Evolutionary conservation across 2,797 vertebrate species (phyloP), one percentile per base, ranked within the genome.

Genomic region (Tamandua tetradactyla): DNA sequence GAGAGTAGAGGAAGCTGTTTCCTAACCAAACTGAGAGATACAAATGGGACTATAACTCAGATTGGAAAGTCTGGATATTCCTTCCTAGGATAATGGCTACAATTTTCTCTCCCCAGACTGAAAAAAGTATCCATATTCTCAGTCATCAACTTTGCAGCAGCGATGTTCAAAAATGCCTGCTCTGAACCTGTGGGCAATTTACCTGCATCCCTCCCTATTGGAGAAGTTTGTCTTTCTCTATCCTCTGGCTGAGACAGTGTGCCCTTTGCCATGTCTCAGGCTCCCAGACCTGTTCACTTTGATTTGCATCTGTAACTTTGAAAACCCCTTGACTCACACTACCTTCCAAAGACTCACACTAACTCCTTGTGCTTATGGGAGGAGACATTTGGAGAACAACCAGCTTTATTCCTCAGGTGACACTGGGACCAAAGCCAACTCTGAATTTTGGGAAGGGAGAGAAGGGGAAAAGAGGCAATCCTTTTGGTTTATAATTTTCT

Each of bases 321-420:
- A 81, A 87, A 86, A 64, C 5, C 32, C 89, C 79, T 95, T 57
- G 66, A 32, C 40, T 89, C 27, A 69, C 32, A 75, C 42, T 20
- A 13, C 62, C 61, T 80, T 86, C n/a, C 82, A 89, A 86, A 86
- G 59, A 76, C 42, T 79, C 76, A 23, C 0, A 3, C 59, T 44
- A 64, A 89, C 47, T 85, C 68, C 66, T 83, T 93, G 95, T 94
- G 96, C 96, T 97, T 95, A 40, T 87, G 85, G 83, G 86, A 78
- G 57, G 52, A 83, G 84, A 90, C 14, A 47, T 13, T 13, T 10
- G 49, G 59, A 86, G 78, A 71, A 47, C 1, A 59, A 61, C 37
- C 78, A 52, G 61, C 75, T 85, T 89, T 40, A 84, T 47, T 93
- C 42, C 30, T 66, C 12, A 66, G 82, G 62, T 23, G 59, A 93